Percentiles rank a stretch among this genome's conserved stretches.
These are phyloP conservation scores for Paedocypris micromegethes DNA, from an alignment of 2,797 vertebrate genomes.

Conservation along the genomic window DNA sequence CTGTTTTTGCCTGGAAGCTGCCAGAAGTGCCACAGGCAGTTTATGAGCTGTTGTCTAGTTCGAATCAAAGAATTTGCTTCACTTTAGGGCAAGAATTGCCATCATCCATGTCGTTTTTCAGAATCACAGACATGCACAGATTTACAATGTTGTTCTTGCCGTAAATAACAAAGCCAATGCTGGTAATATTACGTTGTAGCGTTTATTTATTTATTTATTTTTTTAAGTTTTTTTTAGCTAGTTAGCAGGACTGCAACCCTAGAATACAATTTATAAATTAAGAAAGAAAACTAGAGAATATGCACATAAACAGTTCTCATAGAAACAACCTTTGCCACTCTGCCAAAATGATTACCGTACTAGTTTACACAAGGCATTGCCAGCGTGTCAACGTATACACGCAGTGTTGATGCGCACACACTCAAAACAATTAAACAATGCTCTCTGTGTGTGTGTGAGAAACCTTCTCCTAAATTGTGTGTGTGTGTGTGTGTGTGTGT, in stretches of 20 bases:
- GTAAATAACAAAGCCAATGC: neutral
- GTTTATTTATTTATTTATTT: too few species aligned
- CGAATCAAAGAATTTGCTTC: slow-evolving; percentile 3
- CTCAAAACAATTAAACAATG: slow-evolving; percentile 6
- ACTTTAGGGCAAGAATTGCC: neutral
- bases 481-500: slow-evolving; percentile 5
- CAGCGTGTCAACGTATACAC: slow-evolving; percentile 19
- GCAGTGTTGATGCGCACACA: slow-evolving; percentile 19
- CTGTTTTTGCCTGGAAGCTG: slow-evolving; percentile 9
- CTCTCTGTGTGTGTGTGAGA: neutral
- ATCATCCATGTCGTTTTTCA: neutral
- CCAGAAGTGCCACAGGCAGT: neutral
- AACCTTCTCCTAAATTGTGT: slow-evolving; percentile 5
- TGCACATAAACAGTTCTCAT: slow-evolving; percentile 13
- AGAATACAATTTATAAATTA: too few species aligned
- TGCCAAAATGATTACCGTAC: slow-evolving; percentile 21
- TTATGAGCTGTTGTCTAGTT: slow-evolving; percentile 7
- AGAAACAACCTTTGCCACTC: too few species aligned
- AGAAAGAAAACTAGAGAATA: neutral
- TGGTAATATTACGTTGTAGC: too few species aligned
- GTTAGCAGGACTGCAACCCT: too few species aligned
- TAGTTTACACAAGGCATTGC: slow-evolving; percentile 17
- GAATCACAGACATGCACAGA: neutral
- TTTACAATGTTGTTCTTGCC: neutral
- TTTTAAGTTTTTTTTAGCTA: too few species aligned